Percentiles rank a stretch among this genome's conserved stretches.
phyloP scores from a whole-genome alignment of 2,888 invertebrate genomes.

The Altica lythri region DNA sequence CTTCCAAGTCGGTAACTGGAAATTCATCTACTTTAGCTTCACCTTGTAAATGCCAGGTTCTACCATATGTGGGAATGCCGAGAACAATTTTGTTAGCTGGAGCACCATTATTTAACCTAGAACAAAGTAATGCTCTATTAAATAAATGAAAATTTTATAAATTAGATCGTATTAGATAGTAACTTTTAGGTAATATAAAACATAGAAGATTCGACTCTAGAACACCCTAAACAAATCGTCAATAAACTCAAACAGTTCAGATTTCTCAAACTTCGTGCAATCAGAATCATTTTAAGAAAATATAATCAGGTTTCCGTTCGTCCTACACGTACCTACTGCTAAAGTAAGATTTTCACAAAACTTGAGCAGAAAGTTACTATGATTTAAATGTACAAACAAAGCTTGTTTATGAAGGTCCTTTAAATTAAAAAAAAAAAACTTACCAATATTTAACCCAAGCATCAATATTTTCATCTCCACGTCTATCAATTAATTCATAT shows the following conservation, averaged over 20 bases:
- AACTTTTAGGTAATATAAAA: too few species aligned
- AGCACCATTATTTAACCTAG: constrained; percentile 64
- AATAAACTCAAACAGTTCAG: too few species aligned
- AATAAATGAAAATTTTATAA: background rate
- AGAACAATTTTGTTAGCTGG: constrained; percentile 70
- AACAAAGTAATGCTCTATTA: constrained; percentile 18
- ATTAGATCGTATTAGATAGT: too few species aligned
- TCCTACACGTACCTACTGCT: too few species aligned
- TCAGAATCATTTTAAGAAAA: background rate
- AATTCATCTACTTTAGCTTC: constrained; percentile 76
- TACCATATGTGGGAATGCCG: constrained; percentile 71
- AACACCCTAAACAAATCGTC: too few species aligned
- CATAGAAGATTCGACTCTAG: too few species aligned
- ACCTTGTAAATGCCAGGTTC: constrained; percentile 74
- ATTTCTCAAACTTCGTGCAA: background rate
- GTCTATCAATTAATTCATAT: constrained; percentile 72
- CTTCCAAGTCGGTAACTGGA: constrained; percentile 70
- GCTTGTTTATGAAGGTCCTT: background rate
- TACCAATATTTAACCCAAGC: constrained; percentile 68
- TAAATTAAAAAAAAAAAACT: constrained; percentile 29
- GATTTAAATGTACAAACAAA: background rate
- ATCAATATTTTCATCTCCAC: constrained; percentile 69
- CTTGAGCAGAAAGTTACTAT: background rate
- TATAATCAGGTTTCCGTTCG: background rate
- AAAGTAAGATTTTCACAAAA: background rate